phyloP scores from a whole-genome alignment of 1,140 invertebrate species.

The Hypsibius dujardini region DNA sequence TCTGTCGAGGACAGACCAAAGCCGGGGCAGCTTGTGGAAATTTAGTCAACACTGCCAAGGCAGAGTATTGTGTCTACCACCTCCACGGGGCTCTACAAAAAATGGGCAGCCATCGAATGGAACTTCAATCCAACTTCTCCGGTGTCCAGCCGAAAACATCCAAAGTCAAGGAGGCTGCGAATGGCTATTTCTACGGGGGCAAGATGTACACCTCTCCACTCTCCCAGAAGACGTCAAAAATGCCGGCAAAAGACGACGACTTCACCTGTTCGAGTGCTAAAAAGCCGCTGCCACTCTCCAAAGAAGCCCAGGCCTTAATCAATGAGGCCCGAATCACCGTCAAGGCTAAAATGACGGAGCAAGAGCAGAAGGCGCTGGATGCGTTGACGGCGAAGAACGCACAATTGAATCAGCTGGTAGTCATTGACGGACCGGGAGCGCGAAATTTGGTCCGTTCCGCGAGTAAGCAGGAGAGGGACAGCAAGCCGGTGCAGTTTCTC shows the following conservation, averaged over 20 bases:
- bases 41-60: background rate
- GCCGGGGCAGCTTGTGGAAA: background rate
- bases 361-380: background rate
- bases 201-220: background rate
- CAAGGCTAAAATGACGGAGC: background rate
- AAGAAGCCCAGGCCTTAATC: slow-evolving; percentile 9
- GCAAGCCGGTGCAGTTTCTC: background rate
- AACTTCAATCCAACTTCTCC: slow-evolving; percentile 12
- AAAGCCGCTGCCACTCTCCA: background rate
- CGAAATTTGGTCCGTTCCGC: background rate
- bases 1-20: slow-evolving; percentile 3
- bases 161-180: background rate
- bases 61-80: slow-evolving; percentile 8
- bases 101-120: background rate
- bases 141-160: background rate
- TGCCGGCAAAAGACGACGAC: no score
- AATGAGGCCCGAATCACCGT: background rate
- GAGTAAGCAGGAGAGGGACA: background rate
- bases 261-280: no score
- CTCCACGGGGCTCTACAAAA: background rate
- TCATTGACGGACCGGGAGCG: slow-evolving; percentile 6
- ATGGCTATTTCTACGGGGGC: slow-evolving; percentile 12
- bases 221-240: no score
- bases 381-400: background rate
- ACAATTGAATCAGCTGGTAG: background rate